Base-by-base conservation (phyloP, 2,888 invertebrate species). In the Andrena camellia region DNA sequence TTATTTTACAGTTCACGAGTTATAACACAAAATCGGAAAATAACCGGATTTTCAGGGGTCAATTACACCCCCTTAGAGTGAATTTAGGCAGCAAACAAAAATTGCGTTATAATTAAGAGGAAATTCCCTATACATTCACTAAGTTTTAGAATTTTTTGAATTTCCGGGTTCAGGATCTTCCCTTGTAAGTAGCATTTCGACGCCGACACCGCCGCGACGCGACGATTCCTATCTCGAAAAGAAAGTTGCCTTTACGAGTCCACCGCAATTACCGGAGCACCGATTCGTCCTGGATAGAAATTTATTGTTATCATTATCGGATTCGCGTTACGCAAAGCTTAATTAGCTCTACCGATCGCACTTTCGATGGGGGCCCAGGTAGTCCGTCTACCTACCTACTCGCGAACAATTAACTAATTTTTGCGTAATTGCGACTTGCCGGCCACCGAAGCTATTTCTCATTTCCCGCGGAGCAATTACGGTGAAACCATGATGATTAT, bases 401-500 rank as follows among this genome's bases (percentile, higher is more conserved):
- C 78, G 23, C 80, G 86, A 83, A 83, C 86, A 87, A 87, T 86
- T 86, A 88, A 80, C 88, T 78, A 80, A 88, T 80, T 83, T 87
- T 86, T 83, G 73, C 83, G 80, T 88, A 88, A 87, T 88, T 82
- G 80, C 78, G 42, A 79, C 71, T 85, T 72, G 52, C 77, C 69
- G 64, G 62, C 17, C 33, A 29, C 42, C 77, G 75, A 70, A 68
- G 78, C 84, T 78, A 88, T 84, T 86, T 87, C 87, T 87, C 87
- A 87, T 87, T 88, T 87, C 84, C 86, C 83, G 86, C 81, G 81
- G 78, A 76, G 87, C 86, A 87, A 87, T 87, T 88, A 87, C 86
- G 81, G 88, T 76, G 86, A 88, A 86, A 88, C 84, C 81, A 78
- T 78, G 81, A 87, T 86, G 87, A 86, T 79, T 81, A 86, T 81